Base-by-base conservation (phyloP, 2,113 vertebrate genomes). In the Anoura caudifer region DNA sequence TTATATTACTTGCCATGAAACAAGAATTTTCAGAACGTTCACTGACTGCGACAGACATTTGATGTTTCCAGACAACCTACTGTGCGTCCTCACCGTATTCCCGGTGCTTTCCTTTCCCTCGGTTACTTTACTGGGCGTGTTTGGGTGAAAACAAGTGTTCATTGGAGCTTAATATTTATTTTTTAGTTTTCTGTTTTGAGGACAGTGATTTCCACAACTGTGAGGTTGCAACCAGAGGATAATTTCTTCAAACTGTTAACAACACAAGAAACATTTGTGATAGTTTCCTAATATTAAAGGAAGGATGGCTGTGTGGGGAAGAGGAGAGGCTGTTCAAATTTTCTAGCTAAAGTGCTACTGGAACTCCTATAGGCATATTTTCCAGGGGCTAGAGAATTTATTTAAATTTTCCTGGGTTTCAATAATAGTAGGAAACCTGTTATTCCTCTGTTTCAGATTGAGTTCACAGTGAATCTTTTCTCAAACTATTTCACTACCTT, bases 141-240 rank as follows among this genome's bases (percentile, higher is more conserved):
- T 93, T 96, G 24, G 72, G 93, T 89, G 59, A 87, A 95, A 95
- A 92, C 90, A 65, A 81, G 73, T 87, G 95, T 96, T 70, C 83
- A 50, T 61, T 87, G 77, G 50, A 73, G n/a, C 33, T 54, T 38
- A 91, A 73, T 77, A 38, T 94, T 94, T 70, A 61, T 61, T 93
- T 63, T 59, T 91, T 90, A 45, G 56, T 61, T 97, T 90, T 26
- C 38, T 92, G 1, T 90, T 97, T 77, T 73, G 81, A 77, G 2
- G 7, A 50, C 24, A 81, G 54, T 84, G 50, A 85, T 92, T 83
- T 96, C 24, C 22, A 41, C 10, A 72, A 47, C 41, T 88, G 31
- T 90, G 65, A 77, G 45, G 1, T 92, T 90, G 33, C 70, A 96
- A 96, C 92, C 19, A 88, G 9, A 63, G 36, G 19, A 22, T 67